Conservation (phyloP, 2,888 invertebrate species). For the Schizaphis graminum region DNA sequence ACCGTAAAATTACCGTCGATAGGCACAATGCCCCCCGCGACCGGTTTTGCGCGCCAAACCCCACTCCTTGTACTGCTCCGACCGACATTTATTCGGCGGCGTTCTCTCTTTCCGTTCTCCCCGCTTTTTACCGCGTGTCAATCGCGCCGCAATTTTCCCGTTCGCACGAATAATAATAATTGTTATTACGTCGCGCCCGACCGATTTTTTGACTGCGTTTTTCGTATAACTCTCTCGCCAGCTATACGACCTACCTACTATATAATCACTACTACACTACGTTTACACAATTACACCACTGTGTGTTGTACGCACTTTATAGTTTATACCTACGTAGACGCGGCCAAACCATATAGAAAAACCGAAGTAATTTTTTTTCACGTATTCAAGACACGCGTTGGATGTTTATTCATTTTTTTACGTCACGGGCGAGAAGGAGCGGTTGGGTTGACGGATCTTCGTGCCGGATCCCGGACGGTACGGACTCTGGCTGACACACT, state of each 20-base stretch:
- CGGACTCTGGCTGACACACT: background rate
- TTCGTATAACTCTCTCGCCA: background rate
- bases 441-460: background rate
- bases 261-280: background rate
- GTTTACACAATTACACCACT: background rate
- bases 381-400: too few relatives aligned
- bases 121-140: background rate
- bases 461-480: background rate
- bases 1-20: conserved; percentile 29
- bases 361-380: too few relatives aligned
- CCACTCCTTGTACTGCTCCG: background rate
- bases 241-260: background rate
- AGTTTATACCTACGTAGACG: too few relatives aligned
- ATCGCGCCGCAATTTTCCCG: conserved; percentile 8
- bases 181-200: conserved; percentile 8
- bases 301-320: too few relatives aligned
- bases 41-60: conserved; percentile 25
- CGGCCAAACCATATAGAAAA: too few relatives aligned
- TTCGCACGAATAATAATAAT: conserved; percentile 26
- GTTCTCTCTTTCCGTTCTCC: background rate
- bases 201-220: conserved; percentile 23
- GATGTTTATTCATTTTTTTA: too few relatives aligned
- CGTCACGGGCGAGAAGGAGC: background rate
- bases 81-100: background rate
- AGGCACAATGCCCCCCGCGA: conserved; percentile 35